Base-by-base conservation (phyloP, 2,797 vertebrate species). In the Pangasius djambal region DNA sequence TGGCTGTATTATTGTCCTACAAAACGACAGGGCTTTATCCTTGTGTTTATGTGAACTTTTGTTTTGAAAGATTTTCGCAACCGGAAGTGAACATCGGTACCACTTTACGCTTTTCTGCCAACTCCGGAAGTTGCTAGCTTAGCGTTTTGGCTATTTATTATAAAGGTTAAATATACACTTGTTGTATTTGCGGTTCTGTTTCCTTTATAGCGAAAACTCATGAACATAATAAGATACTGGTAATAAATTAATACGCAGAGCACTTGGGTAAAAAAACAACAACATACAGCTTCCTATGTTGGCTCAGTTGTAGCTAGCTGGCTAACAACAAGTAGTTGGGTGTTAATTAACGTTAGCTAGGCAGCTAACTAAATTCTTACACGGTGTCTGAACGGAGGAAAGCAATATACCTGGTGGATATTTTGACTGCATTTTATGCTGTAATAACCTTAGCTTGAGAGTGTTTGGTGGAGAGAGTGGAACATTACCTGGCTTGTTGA, bases 121-220 rank as follows among this genome's bases (percentile, higher is more conserved):
- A 50, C 40, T 84, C 44, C 83, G 44, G 83, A 50, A 69, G 3
- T 63, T 13, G 79, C 6, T 63, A 83, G 57, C 81, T 83, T 83
- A 84, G 61, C 61, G 31, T 52, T 2, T 12, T 6, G 16, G 28
- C 18, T 34, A 40, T 50, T 52, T 69, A 10, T 20, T n/a, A 50
- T 20, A 57, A 67, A 88, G n/a, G 37, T 83, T 79, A 81, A 89
- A 34, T 8, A 15, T 40, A 1, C 13, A 37, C 25, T 31, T 8
- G n/a, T 31, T n/a, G 10, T 28, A 15, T 55, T 25, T 83, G 13
- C 59, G 40, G 10, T 55, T 69, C 7, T 16, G 4, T 85, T 67
- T 55, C 2, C 1, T 85, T 57, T n/a, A 40, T 3, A 25, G 20
- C 37, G 18, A 44, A 37, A 52, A 16, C 0, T 16, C 1, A 8